These are phyloP conservation scores for Leptopilina myrica DNA, from an alignment of 2,888 invertebrate species.

Conservation along the genomic window DNA sequence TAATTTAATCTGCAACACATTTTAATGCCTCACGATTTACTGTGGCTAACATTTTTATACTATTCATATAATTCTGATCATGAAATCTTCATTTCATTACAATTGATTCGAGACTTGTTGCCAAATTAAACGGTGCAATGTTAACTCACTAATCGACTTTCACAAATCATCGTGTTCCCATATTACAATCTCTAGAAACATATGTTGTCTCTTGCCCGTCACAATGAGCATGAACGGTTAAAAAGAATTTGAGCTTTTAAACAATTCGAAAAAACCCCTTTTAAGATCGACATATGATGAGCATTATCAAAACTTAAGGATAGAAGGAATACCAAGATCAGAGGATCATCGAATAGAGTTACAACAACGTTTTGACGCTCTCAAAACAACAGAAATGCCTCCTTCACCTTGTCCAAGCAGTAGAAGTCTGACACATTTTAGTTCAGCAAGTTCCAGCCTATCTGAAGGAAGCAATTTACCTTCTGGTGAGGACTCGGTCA, in stretches of 20 bases:
- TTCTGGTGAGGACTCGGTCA: constrained; percentile 82
- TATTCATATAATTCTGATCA: no score
- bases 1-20: no score
- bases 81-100: no score
- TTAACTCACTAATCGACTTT: no score
- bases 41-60: no score
- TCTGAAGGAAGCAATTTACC: constrained; percentile 82
- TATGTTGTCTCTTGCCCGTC: no score
- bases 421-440: constrained; percentile 88
- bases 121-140: no score
- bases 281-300: constrained; percentile 73
- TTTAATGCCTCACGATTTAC: no score
- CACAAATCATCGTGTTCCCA: no score
- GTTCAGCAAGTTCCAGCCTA: constrained; percentile 92
- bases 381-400: constrained; percentile 79
- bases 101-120: no score
- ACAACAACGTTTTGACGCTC: constrained; percentile 74
- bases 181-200: no score
- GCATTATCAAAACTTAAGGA: constrained; percentile 75
- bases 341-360: constrained; percentile 75
- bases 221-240: constrained; percentile 54
- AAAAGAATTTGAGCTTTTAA: constrained; percentile 74
- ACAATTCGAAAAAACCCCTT: constrained; percentile 57
- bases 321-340: constrained; percentile 75
- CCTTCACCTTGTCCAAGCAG: constrained; percentile 93